Conservation (phyloP, 1,140 invertebrate species). For the Pollicipes pollicipes region DNA sequence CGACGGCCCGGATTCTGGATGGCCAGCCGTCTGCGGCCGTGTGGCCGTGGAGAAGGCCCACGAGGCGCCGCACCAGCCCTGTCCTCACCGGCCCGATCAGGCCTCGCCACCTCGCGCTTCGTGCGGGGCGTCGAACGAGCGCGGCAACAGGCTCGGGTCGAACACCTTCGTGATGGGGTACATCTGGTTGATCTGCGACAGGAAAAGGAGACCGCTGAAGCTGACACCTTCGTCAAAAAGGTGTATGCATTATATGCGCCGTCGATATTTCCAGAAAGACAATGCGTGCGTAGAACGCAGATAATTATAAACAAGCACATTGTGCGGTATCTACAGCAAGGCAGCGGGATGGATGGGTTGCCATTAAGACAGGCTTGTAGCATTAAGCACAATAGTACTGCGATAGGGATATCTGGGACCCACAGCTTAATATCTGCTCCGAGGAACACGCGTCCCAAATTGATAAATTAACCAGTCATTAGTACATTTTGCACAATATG, state of each 20-base stretch:
- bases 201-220: conserved; percentile 9
- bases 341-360: no score
- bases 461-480: neutral
- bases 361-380: neutral
- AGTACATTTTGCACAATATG: neutral
- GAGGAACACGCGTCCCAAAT: neutral
- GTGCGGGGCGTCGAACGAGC: conserved; percentile 51
- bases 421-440: no score
- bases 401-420: no score
- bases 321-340: no score
- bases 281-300: neutral
- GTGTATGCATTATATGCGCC: neutral
- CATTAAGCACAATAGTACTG: neutral
- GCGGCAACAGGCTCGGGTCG: conserved; percentile 31
- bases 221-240: no score
- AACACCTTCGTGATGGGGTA: conserved; percentile 42
- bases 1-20: conserved; percentile 64
- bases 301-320: neutral
- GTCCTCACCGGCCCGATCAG: conserved; percentile 54
- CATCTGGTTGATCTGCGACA: conserved; percentile 43
- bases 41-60: conserved; percentile 77
- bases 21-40: conserved; percentile 45
- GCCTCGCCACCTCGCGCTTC: conserved; percentile 41
- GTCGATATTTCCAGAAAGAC: neutral
- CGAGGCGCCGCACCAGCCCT: conserved; percentile 75